Evolutionary conservation across 2,797 vertebrate species (phyloP), one percentile per base, ranked within the genome.

Genomic region (Esox lucius): DNA sequence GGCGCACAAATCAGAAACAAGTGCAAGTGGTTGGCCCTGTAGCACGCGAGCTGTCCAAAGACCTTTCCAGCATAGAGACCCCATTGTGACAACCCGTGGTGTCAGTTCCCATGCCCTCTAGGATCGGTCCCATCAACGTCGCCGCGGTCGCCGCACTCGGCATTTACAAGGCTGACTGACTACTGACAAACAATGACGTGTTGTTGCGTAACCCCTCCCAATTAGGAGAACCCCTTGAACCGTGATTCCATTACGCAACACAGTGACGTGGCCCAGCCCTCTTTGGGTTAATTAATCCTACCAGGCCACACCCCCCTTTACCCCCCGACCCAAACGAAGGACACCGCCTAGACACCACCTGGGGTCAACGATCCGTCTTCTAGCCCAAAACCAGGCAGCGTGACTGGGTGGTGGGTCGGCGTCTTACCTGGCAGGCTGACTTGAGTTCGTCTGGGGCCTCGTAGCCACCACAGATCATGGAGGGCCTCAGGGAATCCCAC

Each of bases 381-480:
- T 35, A 5, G 65, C 39, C 68, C 39, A 42, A 68, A 17, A 22
- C 12, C 11, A 48, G 46, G 6, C 68, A 42, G 46, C 46, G 24
- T 53, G 16, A 46, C 68, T 19, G 48, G 68, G 49, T 53, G 16
- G 6, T 35, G 33, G 22, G 39, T 51, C 79, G n/a, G 15, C 13
- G 39, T 83, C 88, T 1, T 85, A 94, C 91, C 91, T 90, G 91
- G 76, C 92, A 95, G 77, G 91, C 87, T 26, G 92, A 93, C 76
- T 93, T 93, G 0, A 94, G 91, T 78, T 93, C 92, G 71, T 94
- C 89, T 24, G 91, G 91, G 35, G 89, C 92, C 70, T 90, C 88
- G 0, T 91, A 94, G 4, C 92, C 91, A 2, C 91, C 91, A 53
- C 92, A 94, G 82, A 93, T 87, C 94, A 94, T 93, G 12, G 92